phyloP scores from a whole-genome alignment of 2,888 invertebrate genomes.

The Nemotelus pantherinus region DNA sequence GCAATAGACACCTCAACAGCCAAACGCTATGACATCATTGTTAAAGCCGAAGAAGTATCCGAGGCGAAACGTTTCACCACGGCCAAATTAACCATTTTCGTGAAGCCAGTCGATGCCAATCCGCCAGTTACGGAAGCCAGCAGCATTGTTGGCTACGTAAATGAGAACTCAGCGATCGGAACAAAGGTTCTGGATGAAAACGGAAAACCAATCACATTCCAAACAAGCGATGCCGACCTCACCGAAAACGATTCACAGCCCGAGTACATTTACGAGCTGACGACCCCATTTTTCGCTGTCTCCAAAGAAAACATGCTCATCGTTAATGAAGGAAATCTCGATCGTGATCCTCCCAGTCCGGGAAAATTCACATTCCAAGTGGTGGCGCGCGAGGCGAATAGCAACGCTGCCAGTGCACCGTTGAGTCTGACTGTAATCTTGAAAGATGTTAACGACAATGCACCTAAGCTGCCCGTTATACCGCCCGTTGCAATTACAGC shows the following conservation, averaged over 20 bases:
- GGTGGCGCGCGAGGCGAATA: conserved; percentile 83
- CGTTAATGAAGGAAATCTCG: conserved; percentile 84
- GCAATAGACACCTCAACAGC: conserved; percentile 83
- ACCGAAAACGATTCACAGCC: conserved; percentile 84
- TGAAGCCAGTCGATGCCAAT: conserved; percentile 87
- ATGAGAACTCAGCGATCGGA: conserved; percentile 87
- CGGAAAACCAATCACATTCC: conserved; percentile 75
- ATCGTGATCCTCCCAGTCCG: conserved; percentile 86
- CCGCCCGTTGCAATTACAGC: conserved; percentile 85
- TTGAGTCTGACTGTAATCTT: conserved; percentile 79
- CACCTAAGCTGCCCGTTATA: conserved; percentile 81
- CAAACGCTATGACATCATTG: conserved; percentile 81
- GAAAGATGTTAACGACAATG: conserved; percentile 87
- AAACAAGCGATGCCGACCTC: conserved; percentile 86
- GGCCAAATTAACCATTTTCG: conserved; percentile 82
- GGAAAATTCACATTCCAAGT: conserved; percentile 88
- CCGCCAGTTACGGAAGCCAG: conserved; percentile 81
- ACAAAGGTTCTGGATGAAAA: conserved; percentile 77
- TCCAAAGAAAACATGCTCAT: conserved; percentile 77
- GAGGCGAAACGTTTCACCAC: conserved; percentile 82
- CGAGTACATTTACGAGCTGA: conserved; percentile 83
- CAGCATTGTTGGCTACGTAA: conserved; percentile 79
- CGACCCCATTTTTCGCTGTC: conserved; percentile 84
- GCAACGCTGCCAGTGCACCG: conserved; percentile 84
- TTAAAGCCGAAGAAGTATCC: conserved; percentile 87